These are phyloP conservation scores for Bucorvus abyssinicus DNA, from an alignment of 2,797 vertebrate genomes.

Conservation along the genomic window DNA sequence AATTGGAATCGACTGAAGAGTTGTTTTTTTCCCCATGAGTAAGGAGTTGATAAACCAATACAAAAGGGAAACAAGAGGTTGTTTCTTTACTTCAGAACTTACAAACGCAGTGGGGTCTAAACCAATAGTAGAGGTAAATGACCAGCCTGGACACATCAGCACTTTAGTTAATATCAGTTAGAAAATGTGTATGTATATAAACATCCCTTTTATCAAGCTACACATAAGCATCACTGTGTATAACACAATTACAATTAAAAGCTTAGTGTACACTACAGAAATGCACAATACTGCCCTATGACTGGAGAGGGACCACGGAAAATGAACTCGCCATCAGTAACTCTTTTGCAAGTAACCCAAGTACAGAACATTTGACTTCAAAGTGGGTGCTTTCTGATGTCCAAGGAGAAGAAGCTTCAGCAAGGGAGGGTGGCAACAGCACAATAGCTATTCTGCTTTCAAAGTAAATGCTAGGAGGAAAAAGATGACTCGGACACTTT, in stretches of 20 bases:
- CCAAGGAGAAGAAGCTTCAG: conserved; percentile 82
- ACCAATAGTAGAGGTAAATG: conserved; percentile 58
- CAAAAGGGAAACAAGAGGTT: conserved; percentile 3
- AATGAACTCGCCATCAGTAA: conserved; percentile 72
- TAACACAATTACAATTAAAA: conserved; percentile 76
- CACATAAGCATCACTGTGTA: conserved; percentile 74
- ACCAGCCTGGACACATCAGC: conserved; percentile 70
- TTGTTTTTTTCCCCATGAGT: background rate
- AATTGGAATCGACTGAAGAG: background rate
- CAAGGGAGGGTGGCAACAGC: conserved; percentile 86
- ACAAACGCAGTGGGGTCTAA: conserved; percentile 55
- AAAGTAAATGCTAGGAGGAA: conserved; percentile 87
- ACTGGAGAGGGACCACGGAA: conserved; percentile 66
- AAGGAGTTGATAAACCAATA: conserved; percentile 3
- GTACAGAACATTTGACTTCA: conserved; percentile 84
- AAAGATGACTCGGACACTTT: conserved; percentile 78
- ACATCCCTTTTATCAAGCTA: conserved; percentile 75
- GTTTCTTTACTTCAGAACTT: conserved; percentile 39
- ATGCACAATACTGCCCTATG: conserved; percentile 73
- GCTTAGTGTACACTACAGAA: conserved; percentile 76
- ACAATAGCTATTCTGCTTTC: conserved; percentile 91
- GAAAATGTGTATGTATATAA: conserved; percentile 73
- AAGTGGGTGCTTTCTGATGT: conserved; percentile 81
- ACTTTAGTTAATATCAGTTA: conserved; percentile 70
- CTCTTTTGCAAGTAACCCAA: conserved; percentile 84